Conservation (phyloP, 2,797 vertebrate species). For the Gobio occitaniae region DNA sequence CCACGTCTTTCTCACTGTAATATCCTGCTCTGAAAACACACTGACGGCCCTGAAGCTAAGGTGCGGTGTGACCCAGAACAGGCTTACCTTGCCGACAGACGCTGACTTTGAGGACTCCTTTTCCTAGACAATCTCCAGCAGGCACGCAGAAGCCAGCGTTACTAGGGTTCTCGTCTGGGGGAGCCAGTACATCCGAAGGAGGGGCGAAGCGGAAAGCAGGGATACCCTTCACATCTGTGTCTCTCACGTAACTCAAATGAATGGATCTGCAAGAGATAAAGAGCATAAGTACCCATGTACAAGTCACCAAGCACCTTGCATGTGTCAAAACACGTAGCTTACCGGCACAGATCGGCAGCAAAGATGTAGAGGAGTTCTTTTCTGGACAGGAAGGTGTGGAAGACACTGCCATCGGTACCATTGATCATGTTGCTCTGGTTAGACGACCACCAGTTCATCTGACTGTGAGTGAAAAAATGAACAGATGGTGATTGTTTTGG, state of each 20-base stretch:
- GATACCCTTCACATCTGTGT: slow-evolving; percentile 83
- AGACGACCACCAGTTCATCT: slow-evolving; percentile 85
- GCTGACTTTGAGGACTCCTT: slow-evolving; percentile 85
- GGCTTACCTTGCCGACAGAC: slow-evolving; percentile 81
- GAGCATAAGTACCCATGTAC: neutral
- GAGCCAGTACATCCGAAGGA: slow-evolving; percentile 79
- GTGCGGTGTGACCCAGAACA: neutral
- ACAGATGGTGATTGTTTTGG: neutral
- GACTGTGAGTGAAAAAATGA: slow-evolving; percentile 8
- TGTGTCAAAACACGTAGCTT: slow-evolving; percentile 11
- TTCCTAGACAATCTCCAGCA: slow-evolving; percentile 79
- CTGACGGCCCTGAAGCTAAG: neutral
- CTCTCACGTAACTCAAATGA: slow-evolving; percentile 77
- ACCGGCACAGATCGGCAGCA: slow-evolving; percentile 86
- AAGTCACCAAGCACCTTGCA: no score
- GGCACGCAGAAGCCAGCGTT: slow-evolving; percentile 85
- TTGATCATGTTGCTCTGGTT: slow-evolving; percentile 89
- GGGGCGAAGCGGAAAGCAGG: slow-evolving; percentile 82
- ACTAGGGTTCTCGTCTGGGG: slow-evolving; percentile 76
- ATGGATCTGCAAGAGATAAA: slow-evolving; percentile 74
- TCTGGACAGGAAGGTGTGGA: slow-evolving; percentile 82
- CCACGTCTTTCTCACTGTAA: neutral
- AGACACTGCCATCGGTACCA: slow-evolving; percentile 82
- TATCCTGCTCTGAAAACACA: neutral
- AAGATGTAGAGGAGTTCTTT: slow-evolving; percentile 85